A percentile compares a stretch with the other conserved stretches of the same genome.
Conservation (phyloP, 1,140 invertebrate genomes). For the Forficula auricularia region DNA sequence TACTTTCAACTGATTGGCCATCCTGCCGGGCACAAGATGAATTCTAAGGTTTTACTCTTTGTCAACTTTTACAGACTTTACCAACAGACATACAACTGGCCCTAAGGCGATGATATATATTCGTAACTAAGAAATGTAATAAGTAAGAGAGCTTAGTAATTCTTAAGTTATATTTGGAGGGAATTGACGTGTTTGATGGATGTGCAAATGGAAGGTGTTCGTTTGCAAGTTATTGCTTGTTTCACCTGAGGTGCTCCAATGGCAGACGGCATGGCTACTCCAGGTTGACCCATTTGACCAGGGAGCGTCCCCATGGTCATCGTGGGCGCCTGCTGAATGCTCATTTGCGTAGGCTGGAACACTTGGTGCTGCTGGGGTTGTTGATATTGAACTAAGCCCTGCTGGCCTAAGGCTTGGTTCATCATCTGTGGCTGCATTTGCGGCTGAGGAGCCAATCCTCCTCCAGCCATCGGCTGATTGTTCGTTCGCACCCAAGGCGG, state of each 20-base stretch:
- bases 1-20: no score
- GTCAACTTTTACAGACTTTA: no score
- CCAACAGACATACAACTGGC: no score
- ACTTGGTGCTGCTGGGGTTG: conserved; percentile 34
- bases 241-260: conserved; percentile 5
- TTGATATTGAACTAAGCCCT: conserved; percentile 37
- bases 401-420: conserved; percentile 33
- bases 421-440: conserved; percentile 37
- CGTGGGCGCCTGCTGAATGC: conserved; percentile 27
- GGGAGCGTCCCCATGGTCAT: conserved; percentile 6
- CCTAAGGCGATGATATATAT: no score
- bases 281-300: conserved; percentile 5
- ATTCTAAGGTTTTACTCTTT: no score
- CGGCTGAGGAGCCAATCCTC: conserved; percentile 11
- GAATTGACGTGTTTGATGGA: no score
- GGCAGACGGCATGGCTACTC: conserved; percentile 8
- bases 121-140: no score
- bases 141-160: no score
- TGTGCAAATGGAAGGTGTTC: no score
- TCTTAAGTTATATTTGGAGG: no score
- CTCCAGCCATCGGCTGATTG: neutral
- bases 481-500: conserved; percentile 33
- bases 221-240: no score
- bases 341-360: conserved; percentile 30
- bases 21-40: no score